These are phyloP conservation scores for Microcebus jonahi DNA, from an alignment of 2,113 vertebrate genomes.

Conservation along the genomic window DNA sequence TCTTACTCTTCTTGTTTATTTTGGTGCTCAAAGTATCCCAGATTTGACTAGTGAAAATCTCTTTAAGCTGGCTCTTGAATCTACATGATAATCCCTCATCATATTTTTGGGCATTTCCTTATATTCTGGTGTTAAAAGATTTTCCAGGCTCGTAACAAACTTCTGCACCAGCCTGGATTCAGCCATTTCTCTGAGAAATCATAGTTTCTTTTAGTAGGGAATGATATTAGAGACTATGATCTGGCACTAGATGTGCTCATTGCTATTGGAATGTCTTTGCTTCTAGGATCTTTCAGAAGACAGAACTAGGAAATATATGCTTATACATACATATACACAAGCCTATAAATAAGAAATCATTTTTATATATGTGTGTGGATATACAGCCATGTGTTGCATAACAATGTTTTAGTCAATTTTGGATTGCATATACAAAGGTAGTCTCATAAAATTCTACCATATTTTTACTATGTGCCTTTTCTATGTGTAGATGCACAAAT, in stretches of 20 bases:
- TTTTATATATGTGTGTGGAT: background rate
- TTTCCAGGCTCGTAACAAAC: background rate
- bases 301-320: background rate
- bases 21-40: background rate
- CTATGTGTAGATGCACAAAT: background rate
- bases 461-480: background rate
- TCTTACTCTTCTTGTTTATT: background rate
- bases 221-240: background rate
- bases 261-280: background rate
- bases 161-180: background rate
- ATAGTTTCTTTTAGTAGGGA: background rate
- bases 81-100: background rate
- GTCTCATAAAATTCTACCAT: background rate
- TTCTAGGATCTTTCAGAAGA: background rate
- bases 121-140: background rate
- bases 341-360: background rate
- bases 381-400: background rate
- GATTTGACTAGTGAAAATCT: background rate
- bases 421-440: background rate
- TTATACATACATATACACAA: background rate
- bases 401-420: background rate
- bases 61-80: background rate
- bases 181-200: background rate
- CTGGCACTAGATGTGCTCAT: background rate
- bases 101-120: background rate